A percentile compares a stretch with the other conserved stretches of the same genome.
These are phyloP conservation scores for Eidolon dupreanum DNA, from an alignment of 2,797 vertebrate species.

Conservation along the genomic window DNA sequence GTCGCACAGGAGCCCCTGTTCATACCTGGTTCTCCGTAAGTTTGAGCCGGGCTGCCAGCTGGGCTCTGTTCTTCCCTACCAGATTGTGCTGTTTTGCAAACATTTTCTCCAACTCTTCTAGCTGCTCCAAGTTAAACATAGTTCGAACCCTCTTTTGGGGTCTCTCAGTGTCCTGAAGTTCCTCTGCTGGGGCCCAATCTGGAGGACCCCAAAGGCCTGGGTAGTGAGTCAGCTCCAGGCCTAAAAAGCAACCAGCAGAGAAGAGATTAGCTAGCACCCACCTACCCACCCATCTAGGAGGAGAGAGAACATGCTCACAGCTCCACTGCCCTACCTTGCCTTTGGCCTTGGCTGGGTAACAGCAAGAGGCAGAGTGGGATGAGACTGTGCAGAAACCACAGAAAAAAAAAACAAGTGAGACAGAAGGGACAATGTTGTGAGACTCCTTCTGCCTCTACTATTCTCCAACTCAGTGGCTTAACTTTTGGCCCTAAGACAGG, in stretches of 20 bases:
- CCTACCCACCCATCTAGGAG: neutral
- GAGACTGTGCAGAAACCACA: neutral
- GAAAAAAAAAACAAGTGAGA: neutral
- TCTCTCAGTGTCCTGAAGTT: slow-evolving; percentile 81
- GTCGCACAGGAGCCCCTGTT: neutral
- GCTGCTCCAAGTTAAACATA: slow-evolving; percentile 87
- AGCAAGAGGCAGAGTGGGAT: neutral
- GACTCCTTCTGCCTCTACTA: neutral
- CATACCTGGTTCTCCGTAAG: slow-evolving; percentile 88
- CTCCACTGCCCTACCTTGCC: neutral
- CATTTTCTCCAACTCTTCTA: slow-evolving; percentile 86
- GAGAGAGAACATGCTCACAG: neutral
- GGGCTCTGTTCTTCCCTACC: slow-evolving; percentile 86
- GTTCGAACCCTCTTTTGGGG: slow-evolving; percentile 86
- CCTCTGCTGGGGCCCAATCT: slow-evolving; percentile 77
- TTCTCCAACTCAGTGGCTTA: neutral
- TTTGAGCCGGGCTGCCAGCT: slow-evolving; percentile 85
- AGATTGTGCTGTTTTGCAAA: slow-evolving; percentile 89
- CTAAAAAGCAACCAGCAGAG: slow-evolving; percentile 66
- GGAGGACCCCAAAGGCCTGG: neutral
- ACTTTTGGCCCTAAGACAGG: neutral
- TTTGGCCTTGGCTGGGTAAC: neutral
- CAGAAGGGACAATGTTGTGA: neutral
- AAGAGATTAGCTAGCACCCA: neutral
- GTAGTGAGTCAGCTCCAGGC: slow-evolving; percentile 74